Evolutionary conservation across 2,797 vertebrate species (phyloP).

Genomic region (Cyclopterus lumpus): DNA sequence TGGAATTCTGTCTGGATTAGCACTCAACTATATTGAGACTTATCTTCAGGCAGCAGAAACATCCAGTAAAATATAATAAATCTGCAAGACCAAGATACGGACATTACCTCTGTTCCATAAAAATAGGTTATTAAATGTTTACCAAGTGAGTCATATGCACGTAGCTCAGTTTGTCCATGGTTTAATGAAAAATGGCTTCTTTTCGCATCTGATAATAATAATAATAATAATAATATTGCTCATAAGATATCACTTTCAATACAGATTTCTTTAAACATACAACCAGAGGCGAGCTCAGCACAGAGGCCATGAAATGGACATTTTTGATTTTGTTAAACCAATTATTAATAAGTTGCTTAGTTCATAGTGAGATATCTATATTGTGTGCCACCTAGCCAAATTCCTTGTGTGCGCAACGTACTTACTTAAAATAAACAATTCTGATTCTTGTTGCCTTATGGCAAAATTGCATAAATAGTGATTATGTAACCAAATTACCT

Average conservation of each 20-base stretch:
- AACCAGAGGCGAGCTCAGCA: not conserved
- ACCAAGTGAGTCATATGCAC: constrained; percentile 30
- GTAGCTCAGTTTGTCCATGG: constrained; percentile 14
- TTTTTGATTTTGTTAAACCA: not conserved
- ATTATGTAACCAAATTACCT: constrained; percentile 26
- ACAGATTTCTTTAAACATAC: constrained; percentile 2
- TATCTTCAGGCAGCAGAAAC: constrained; percentile 57
- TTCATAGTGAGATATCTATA: not conserved
- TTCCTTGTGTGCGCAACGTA: too few relatives aligned
- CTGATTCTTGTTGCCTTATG: constrained; percentile 12
- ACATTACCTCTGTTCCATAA: constrained; percentile 34
- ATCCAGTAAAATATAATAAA: constrained; percentile 36
- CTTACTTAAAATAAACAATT: too few relatives aligned
- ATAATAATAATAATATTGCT: too few relatives aligned
- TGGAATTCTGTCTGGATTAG: constrained; percentile 40
- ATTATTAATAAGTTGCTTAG: not conserved
- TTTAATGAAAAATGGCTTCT: constrained; percentile 29
- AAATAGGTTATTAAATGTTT: constrained; percentile 57
- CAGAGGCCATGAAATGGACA: not conserved
- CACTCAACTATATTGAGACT: constrained; percentile 32
- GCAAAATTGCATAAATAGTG: constrained; percentile 24
- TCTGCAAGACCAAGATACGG: constrained; percentile 53
- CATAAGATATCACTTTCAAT: constrained; percentile 13
- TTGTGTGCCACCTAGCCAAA: too few relatives aligned
- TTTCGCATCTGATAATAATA: constrained; percentile 10